Conservation (phyloP, 1,140 invertebrate species). For the Bombus superbus region DNA sequence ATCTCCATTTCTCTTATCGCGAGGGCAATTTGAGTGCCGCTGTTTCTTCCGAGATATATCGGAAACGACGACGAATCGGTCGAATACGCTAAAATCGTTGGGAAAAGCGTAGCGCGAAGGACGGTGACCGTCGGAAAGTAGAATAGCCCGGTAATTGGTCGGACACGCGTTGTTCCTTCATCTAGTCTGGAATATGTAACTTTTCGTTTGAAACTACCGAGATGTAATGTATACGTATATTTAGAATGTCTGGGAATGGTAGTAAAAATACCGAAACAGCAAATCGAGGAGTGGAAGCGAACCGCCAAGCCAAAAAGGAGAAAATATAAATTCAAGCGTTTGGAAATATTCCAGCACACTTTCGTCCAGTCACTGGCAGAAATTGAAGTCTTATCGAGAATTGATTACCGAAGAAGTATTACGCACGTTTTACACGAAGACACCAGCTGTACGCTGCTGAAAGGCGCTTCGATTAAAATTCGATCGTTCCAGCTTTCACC, state of each 20-base stretch:
- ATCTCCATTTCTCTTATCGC: neutral
- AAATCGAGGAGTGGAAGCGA: neutral
- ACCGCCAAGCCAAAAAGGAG: neutral
- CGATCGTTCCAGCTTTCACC: neutral
- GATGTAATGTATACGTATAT: no score
- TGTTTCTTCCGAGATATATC: neutral
- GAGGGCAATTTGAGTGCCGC: neutral
- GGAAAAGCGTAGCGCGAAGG: no score
- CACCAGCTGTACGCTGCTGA: neutral
- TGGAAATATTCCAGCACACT: neutral
- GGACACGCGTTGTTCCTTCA: no score
- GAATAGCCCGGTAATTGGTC: neutral
- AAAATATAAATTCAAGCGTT: neutral
- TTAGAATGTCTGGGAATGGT: neutral
- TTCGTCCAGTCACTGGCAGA: slow-evolving; percentile 26
- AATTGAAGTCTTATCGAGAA: slow-evolving; percentile 40
- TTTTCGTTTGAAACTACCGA: neutral
- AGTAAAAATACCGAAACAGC: neutral
- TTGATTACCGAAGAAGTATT: neutral
- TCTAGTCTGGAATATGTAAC: no score
- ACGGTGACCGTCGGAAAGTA: neutral
- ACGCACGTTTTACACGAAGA: neutral
- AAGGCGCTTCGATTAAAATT: neutral
- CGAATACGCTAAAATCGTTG: no score
- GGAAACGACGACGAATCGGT: neutral